phyloP scores from a whole-genome alignment of 2,888 invertebrate genomes.

The Noctua pronuba region DNA sequence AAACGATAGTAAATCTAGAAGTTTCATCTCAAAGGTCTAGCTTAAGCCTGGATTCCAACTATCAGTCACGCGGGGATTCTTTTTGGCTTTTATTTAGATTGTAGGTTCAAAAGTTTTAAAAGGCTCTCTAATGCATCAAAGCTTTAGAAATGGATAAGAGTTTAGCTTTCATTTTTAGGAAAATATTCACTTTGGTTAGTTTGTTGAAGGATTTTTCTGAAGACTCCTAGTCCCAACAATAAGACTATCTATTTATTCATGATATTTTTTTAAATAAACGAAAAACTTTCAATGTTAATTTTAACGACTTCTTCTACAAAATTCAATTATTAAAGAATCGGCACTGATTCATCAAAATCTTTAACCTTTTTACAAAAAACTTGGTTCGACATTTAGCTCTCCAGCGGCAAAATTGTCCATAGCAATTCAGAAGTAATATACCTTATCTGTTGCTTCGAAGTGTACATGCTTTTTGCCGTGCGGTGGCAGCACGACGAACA shows the following conservation, averaged over 20 bases:
- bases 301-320: not conserved
- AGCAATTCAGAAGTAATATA: conserved; percentile 83
- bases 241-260: conserved; percentile 7
- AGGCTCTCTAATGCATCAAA: conserved; percentile 25
- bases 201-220: conserved; percentile 9
- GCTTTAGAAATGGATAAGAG: conserved; percentile 23
- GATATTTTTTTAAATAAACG: not conserved
- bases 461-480: conserved; percentile 87
- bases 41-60: conserved; percentile 36
- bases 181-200: conserved; percentile 16
- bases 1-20: conserved; percentile 36
- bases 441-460: conserved; percentile 84
- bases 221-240: not conserved
- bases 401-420: conserved; percentile 44
- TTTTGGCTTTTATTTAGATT: conserved; percentile 33
- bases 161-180: conserved; percentile 21
- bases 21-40: conserved; percentile 25
- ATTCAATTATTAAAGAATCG: not conserved
- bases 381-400: conserved; percentile 61
- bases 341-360: not conserved
- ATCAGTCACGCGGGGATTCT: conserved; percentile 24
- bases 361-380: conserved; percentile 3
- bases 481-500: conserved; percentile 84
- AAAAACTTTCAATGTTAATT: not conserved
- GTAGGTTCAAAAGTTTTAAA: conserved; percentile 26